Evolutionary conservation across 2,888 invertebrate species (phyloP), one percentile per base, ranked within the genome.

Genomic region (Caenorhabditis sp.): DNA sequence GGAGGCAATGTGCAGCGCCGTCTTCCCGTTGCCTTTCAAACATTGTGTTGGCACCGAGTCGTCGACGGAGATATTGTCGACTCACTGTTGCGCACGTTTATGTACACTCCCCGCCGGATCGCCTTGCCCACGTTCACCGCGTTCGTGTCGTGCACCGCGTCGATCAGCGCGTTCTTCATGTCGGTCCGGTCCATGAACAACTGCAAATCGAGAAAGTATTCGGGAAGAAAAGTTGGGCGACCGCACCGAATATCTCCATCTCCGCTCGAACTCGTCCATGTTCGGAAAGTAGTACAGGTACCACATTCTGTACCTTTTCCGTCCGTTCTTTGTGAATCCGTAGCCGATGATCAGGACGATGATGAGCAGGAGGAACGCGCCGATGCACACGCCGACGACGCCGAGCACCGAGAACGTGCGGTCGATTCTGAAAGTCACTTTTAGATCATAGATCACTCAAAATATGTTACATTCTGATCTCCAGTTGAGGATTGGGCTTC

Each of bases 201-300:
- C 30, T 30, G 9, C 5, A 30, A 30, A 30, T 30, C 7, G 30
- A 30, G 30, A 30, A 30, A 30, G 32, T 8, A 32, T 9, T 32
- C 32, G 5, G n/a, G 13, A 37, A 37, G 13, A 3, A 4, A 37
- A n/a, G 37, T 3, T n/a, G 11, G 13, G 37, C n/a, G 6, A 3
- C 15, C 58, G 32, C 2, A 59, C 59, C 37, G 59, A 61, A 37
- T 61, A 61, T 15, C 46, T 20, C 59, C 59, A 48, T 13, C 59
- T 46, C 37, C 48, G 46, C 17, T 61, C 59, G 17, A 24, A 48
- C 30, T 61, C 59, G 24, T 24, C 13, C 7, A 35, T 24, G 6
- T 61, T 61, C 32, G 46, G 46, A 48, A 61, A 61, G 20, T 61
- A 37, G 15, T 48, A 61, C 5, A 46, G 35, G 13, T 61, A 61